phyloP scores from a whole-genome alignment of 2,888 invertebrate species.

The Mythimna lalbum region DNA sequence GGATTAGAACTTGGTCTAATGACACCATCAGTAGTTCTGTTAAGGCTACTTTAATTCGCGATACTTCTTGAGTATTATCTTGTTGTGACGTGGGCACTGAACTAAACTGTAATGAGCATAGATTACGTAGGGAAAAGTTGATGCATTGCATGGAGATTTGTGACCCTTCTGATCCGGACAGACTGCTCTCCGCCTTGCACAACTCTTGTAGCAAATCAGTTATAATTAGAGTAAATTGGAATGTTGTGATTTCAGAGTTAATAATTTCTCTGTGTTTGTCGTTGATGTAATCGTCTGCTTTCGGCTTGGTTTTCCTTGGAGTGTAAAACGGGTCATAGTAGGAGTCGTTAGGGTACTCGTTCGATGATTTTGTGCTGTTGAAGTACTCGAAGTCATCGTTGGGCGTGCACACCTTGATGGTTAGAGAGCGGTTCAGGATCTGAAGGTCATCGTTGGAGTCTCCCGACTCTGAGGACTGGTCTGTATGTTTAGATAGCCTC shows the following conservation, averaged over 20 bases:
- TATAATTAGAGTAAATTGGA: conserved; percentile 90
- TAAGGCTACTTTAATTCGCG: conserved; percentile 89
- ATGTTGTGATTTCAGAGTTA: conserved; percentile 87
- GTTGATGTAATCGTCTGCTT: conserved; percentile 89
- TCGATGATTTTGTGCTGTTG: conserved; percentile 83
- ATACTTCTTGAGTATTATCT: conserved; percentile 79
- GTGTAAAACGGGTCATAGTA: conserved; percentile 79
- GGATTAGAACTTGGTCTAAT: conserved; percentile 88
- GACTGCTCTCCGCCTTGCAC: conserved; percentile 88
- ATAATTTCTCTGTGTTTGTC: conserved; percentile 89
- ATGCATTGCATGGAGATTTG: conserved; percentile 91
- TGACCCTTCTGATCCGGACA: conserved; percentile 88
- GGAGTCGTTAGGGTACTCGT: conserved; percentile 80
- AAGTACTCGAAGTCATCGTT: conserved; percentile 92
- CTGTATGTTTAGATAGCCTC: conserved; percentile 69
- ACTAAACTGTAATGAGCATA: conserved; percentile 91
- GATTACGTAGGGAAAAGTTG: conserved; percentile 91
- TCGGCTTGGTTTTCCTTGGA: conserved; percentile 83
- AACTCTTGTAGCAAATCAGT: conserved; percentile 90
- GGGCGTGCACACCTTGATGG: conserved; percentile 90
- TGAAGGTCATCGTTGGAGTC: conserved; percentile 89
- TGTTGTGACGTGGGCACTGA: conserved; percentile 79
- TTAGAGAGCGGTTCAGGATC: conserved; percentile 86
- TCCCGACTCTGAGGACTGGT: conserved; percentile 84
- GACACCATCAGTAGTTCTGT: conserved; percentile 91